Evolutionary conservation across 2,888 invertebrate species (phyloP), one percentile per base, ranked within the genome.

Genomic region (Tricholauxania praeusta): DNA sequence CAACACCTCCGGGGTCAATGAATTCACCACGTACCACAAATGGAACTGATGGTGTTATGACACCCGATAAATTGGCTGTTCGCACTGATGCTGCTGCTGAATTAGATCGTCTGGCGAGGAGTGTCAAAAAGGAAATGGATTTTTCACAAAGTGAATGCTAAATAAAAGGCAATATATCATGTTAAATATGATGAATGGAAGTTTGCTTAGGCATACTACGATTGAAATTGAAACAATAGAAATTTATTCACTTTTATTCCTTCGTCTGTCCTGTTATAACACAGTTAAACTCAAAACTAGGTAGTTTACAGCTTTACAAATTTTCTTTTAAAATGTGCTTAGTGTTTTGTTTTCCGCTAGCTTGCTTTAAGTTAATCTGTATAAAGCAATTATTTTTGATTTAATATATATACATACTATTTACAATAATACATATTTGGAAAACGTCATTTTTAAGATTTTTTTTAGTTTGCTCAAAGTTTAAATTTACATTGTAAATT

Each of bases 41-140:
- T 82, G 85, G 87, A 70, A 85, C 83, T 17, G 87, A 85, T 76
- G 80, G 81, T 15, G 68, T 78, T 72, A 75, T 83, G 14, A 88
- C 90, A 17, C 90, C 91, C 75, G 95, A 94, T 85, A 92, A 93
- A 86, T 90, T 92, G 71, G 90, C 92, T 28, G 93, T 95, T 88
- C 90, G 96, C 76, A 93, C 95, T 19, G 96, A 97, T 88, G 97
- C 96, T 51, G 96, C 96, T 39, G 97, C 97, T 12, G 97, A 97
- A 88, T 89, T 97, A 55, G 97, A 97, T 89, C 92, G 96, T 78
- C 91, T 97, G 84, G 93, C 95, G 77, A 91, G 94, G 80, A 92
- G 86, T 80, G 87, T 86, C 49, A 88, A 88, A 78, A 88, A 88
- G 75, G 87, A 88, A 82, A 84, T 88, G 74, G 88, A 88, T 81